These are phyloP conservation scores for Scolopax rusticola DNA, from an alignment of 2,797 vertebrate species.

Conservation along the genomic window DNA sequence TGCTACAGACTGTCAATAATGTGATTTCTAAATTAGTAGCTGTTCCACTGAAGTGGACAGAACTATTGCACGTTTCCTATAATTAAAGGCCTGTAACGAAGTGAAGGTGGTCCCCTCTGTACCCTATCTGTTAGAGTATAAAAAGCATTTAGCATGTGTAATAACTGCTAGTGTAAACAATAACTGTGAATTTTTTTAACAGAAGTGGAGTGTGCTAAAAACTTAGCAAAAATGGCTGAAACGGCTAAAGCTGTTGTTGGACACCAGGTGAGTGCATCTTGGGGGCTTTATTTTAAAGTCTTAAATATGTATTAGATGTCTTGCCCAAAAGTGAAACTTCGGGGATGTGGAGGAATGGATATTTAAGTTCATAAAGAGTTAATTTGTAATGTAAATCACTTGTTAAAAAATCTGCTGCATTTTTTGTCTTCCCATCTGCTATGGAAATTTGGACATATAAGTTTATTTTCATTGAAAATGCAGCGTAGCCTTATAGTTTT, in stretches of 20 bases:
- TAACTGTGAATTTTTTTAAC: constrained; percentile 22
- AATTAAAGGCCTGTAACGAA: constrained; percentile 35
- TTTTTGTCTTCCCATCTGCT: not conserved
- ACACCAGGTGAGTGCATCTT: constrained; percentile 85
- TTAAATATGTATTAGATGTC: not conserved
- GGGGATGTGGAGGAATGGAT: not conserved
- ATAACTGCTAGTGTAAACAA: not conserved
- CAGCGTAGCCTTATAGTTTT: not conserved
- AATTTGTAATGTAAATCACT: not conserved
- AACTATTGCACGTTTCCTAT: constrained; percentile 53
- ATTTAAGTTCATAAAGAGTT: not conserved
- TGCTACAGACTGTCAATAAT: constrained; percentile 76
- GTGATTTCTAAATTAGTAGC: constrained; percentile 75
- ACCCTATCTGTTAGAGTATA: not conserved
- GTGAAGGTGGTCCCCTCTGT: not conserved
- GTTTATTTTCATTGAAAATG: not conserved
- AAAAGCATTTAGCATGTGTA: not conserved
- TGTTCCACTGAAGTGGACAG: constrained; percentile 58
- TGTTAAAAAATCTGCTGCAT: not conserved
- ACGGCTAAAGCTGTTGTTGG: constrained; percentile 89
- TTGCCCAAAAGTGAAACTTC: not conserved
- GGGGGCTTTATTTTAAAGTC: not conserved
- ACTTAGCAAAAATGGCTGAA: constrained; percentile 94
- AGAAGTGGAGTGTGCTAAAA: constrained; percentile 95
- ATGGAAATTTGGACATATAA: not conserved